Evolutionary conservation across 2,888 invertebrate genomes (phyloP), one percentile per base, ranked within the genome.

Genomic region (Calliphora vomitoria): DNA sequence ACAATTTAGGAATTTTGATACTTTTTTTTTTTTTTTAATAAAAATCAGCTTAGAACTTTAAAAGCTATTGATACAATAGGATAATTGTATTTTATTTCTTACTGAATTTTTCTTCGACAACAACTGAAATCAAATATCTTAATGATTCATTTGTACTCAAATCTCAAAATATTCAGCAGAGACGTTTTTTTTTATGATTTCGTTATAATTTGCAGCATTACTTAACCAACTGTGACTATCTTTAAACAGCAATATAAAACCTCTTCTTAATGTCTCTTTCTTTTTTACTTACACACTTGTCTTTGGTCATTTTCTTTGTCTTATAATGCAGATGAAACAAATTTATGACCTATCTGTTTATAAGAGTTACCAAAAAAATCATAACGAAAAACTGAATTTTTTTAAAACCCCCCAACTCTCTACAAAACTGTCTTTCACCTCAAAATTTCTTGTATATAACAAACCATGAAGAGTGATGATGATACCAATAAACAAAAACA

Each of bases 381-480:
- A n/a, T 58, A 76, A 76, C 20, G 38, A 64, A 83, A 71, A 76
- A 74, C 66, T 44, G 38, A 44, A 76, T 50, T 69, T 69, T 47
- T 50, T 69, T 20, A 20, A 80, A 50, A 62, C 13, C 11, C 8
- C 11, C 44, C n/a, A 74, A 58, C 38, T 50, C 60, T 78, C 87
- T 38, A 64, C 47, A 69, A 82, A 62, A 69, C 68, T 13, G 13
- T 55, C 44, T 64, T 64, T 83, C 5, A 55, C n/a, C 31, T 53
- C 4, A 50, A 76, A 60, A 50, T 68, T 50, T 75, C 83, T 75
- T 78, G 69, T 62, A 38, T 47, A 80, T 80, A 75, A 71, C 31
- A 62, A 84, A 89, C 74, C 87, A 89, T 89, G 89, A 87, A 89
- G 83, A 88, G 88, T 85, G 87, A 88, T 78, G 88, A 87, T 75